Conservation (phyloP, 2,113 vertebrate genomes). For the Hepsetus odoe region DNA sequence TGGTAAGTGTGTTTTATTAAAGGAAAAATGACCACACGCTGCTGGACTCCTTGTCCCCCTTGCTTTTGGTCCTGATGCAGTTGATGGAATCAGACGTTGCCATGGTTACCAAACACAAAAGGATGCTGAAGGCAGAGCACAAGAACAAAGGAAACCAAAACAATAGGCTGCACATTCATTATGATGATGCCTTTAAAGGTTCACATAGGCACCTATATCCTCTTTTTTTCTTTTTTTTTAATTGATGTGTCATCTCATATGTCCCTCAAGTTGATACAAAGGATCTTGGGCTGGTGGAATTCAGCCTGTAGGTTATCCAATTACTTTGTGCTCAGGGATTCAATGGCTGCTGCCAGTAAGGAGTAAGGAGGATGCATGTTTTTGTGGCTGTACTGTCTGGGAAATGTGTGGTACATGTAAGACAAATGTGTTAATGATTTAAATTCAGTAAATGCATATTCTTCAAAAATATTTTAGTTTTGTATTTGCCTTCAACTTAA, state of each 20-base stretch:
- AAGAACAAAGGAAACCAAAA: slow-evolving; percentile 74
- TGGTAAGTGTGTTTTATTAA: background rate
- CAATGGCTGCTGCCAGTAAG: slow-evolving; percentile 2
- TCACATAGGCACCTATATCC: background rate
- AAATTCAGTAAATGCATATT: too few species aligned
- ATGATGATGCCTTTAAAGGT: slow-evolving; percentile 12
- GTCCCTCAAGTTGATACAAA: background rate
- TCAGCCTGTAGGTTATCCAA: background rate
- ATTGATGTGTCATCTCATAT: background rate
- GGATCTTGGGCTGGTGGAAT: background rate
- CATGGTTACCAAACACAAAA: slow-evolving; percentile 84
- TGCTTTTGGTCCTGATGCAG: slow-evolving; percentile 54
- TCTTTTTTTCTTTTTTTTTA: background rate
- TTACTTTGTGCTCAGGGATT: background rate
- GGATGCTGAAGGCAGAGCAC: slow-evolving; percentile 62
- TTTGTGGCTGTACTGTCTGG: background rate
- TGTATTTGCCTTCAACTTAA: background rate
- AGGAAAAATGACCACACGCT: background rate
- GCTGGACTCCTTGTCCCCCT: slow-evolving; percentile 24
- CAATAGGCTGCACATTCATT: slow-evolving; percentile 40
- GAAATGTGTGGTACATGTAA: too few species aligned
- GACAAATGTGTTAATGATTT: too few species aligned
- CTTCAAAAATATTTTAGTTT: too few species aligned
- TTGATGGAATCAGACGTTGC: slow-evolving; percentile 72
- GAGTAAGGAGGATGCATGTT: background rate